These are phyloP conservation scores for Orbicella faveolata DNA, from an alignment of 64 coral and sea anemone genomes.

Conservation along the genomic window DNA sequence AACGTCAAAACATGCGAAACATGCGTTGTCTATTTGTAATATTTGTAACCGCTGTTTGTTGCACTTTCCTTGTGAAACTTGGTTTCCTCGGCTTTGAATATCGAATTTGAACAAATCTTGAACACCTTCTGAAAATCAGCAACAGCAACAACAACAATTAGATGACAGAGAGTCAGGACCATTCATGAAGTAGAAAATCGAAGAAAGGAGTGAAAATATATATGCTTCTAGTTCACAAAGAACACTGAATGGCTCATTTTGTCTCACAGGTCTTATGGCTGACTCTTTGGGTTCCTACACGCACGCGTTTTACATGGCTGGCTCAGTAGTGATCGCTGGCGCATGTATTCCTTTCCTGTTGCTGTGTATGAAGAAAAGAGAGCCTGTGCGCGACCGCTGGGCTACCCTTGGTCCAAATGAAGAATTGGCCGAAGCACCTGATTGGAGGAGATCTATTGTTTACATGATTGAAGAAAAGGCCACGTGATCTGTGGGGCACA, in stretches of 20 bases:
- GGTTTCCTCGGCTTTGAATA: too few relatives aligned
- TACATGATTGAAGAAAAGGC: not conserved
- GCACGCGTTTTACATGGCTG: constrained; percentile 70
- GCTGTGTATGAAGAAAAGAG: not conserved
- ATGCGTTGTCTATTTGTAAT: too few relatives aligned
- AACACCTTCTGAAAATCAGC: too few relatives aligned
- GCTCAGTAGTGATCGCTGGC: constrained; percentile 32
- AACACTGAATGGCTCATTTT: not conserved
- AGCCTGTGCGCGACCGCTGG: not conserved
- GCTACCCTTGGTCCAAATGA: not conserved
- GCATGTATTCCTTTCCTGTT: constrained; percentile 34
- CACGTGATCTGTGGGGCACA: not conserved
- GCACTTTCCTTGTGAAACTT: too few relatives aligned
- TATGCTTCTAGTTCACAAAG: not conserved
- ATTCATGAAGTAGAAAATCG: not conserved
- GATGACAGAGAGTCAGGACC: too few relatives aligned
- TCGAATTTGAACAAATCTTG: too few relatives aligned
- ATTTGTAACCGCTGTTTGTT: too few relatives aligned
- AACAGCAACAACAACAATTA: too few relatives aligned
- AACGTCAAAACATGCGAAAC: too few relatives aligned
- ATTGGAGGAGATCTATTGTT: constrained; percentile 11
- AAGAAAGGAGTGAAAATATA: not conserved
- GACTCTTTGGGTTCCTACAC: constrained; percentile 51
- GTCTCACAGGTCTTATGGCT: constrained; percentile 51
- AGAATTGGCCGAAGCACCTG: not conserved